Evolutionary conservation across 2,797 vertebrate genomes (phyloP).

Genomic region (Huso huso): DNA sequence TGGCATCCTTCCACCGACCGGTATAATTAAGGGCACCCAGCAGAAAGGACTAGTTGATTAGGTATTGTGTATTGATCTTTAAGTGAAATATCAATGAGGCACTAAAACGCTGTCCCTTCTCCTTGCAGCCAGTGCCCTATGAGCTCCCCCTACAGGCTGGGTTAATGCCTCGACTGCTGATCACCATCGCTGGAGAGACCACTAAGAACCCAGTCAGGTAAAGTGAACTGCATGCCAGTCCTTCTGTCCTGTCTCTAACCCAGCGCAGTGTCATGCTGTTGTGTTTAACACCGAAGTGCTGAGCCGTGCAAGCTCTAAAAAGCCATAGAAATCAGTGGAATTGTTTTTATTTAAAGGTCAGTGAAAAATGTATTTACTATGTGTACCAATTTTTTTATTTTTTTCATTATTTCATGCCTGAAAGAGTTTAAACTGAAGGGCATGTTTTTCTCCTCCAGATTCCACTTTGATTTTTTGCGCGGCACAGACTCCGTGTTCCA

Average conservation of each 20-base stretch:
- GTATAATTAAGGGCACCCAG: too few species aligned
- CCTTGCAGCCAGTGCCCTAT: slow-evolving; percentile 70
- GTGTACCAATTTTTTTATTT: background rate
- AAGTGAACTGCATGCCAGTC: background rate
- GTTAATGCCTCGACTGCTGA: slow-evolving; percentile 65
- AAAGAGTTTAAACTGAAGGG: too few species aligned
- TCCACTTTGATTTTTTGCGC: slow-evolving; percentile 73
- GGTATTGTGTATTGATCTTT: background rate
- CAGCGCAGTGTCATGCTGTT: background rate
- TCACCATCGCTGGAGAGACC: slow-evolving; percentile 67
- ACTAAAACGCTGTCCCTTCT: slow-evolving; percentile 12
- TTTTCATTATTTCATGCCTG: background rate
- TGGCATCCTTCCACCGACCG: too few species aligned
- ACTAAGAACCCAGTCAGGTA: slow-evolving; percentile 45
- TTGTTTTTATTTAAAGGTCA: background rate
- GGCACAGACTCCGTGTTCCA: slow-evolving; percentile 75
- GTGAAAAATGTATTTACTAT: background rate
- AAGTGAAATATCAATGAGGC: background rate
- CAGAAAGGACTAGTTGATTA: too few species aligned
- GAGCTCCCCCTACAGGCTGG: slow-evolving; percentile 71
- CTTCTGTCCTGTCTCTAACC: background rate
- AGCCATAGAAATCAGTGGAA: too few species aligned
- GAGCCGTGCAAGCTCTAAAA: too few species aligned
- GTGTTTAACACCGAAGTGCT: background rate
- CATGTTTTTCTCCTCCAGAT: slow-evolving; percentile 42